Evolutionary conservation across 2,113 vertebrate species (phyloP).

Genomic region (Bucco capensis): DNA sequence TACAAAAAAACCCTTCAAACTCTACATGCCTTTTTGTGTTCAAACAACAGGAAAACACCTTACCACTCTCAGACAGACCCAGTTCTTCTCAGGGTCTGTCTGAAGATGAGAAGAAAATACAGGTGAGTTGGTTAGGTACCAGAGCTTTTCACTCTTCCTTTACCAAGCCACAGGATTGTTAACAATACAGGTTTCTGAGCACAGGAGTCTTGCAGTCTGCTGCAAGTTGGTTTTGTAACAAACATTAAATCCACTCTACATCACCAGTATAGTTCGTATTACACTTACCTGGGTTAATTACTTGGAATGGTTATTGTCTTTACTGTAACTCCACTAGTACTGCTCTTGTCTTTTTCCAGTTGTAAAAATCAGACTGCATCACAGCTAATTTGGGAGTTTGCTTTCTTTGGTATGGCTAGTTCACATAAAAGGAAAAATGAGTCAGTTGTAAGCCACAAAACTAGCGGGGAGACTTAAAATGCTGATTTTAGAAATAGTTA

Average conservation of each 20-base stretch:
- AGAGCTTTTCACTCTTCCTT: neutral
- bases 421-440: neutral
- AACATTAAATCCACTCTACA: neutral
- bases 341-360: neutral
- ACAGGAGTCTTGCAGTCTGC: neutral
- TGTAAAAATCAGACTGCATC: neutral
- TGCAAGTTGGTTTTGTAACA: neutral
- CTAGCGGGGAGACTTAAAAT: neutral
- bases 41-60: neutral
- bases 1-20: neutral
- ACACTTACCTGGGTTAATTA: neutral
- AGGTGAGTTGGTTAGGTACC: rapidly evolving
- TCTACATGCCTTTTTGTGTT: neutral
- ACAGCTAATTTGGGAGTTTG: neutral
- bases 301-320: neutral
- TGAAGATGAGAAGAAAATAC: neutral
- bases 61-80: rapidly evolving
- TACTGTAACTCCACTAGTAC: neutral
- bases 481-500: neutral
- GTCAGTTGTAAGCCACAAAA: neutral
- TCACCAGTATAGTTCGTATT: neutral
- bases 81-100: neutral
- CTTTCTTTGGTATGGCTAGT: neutral
- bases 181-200: neutral
- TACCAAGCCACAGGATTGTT: neutral